Evolutionary conservation across 2,888 invertebrate genomes (phyloP), one percentile per base, ranked within the genome.

Genomic region (Hoplodrina ambigua): DNA sequence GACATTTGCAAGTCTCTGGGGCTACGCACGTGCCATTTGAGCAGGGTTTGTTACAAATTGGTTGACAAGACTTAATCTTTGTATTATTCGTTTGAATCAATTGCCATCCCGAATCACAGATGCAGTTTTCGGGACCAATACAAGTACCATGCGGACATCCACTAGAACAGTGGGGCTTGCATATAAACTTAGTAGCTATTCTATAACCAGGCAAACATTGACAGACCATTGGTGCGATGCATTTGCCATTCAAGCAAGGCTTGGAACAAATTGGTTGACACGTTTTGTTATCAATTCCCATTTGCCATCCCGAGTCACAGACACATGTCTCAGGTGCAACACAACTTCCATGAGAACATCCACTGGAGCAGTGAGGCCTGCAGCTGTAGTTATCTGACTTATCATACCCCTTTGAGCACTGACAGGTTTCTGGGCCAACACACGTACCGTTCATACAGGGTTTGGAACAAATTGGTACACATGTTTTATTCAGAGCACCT

Each of bases 221-320:
- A 11, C 82, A 83, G 17, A 60, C 71, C 10, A 79, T 64, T 0
- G 76, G 78, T 8, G 63, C 72, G 11, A 59, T 25, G 54, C 76
- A 76, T 6, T 13, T 56, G 5, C 59, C 66, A 20, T 76, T 76
- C 1, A 67, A 8, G 53, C 76, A 76, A 8, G 17, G 37, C 17
- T 71, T 59, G 6, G 13, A 57, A 20, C 76, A 76, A 20, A 54
- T n/a, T 7, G 66, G 76, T 25, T 49, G 10, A 49, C 63, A 71
- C 19, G 63, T 46, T 30, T 41, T 41, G 7, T 54, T 44, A 17
- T 0, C 6, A 15, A 6, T 70, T 15, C 0, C 65, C 20, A 53
- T 20, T 49, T 65, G 41, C 57, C 60, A 78, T 5, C 78, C 78
- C 0, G 33, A 53, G 19, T 70, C 17, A 61, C 73, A 74, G 10